A percentile compares a stretch with the other conserved stretches of the same genome.
These are phyloP conservation scores for Ophonus ardosiacus DNA, from an alignment of 2,888 invertebrate species.

Conservation along the genomic window DNA sequence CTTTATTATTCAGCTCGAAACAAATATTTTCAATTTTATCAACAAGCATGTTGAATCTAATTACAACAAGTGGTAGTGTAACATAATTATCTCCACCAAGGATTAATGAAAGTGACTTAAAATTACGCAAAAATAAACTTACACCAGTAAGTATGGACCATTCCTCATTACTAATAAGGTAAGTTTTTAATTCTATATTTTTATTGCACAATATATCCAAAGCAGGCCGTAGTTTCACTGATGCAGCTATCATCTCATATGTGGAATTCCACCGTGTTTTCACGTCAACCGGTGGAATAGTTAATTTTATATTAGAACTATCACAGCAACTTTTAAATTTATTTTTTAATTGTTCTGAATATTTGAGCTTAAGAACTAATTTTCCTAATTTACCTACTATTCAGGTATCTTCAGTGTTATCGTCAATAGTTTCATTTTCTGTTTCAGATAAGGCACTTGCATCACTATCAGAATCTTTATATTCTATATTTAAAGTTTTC, in stretches of 20 bases:
- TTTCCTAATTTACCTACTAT: neutral
- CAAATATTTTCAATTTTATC: constrained; percentile 66
- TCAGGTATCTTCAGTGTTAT: neutral
- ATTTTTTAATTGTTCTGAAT: constrained; percentile 7
- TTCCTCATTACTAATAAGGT: neutral
- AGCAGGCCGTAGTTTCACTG: neutral
- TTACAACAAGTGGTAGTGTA: constrained; percentile 65
- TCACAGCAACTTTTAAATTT: constrained; percentile 3
- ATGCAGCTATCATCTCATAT: neutral
- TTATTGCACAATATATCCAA: neutral
- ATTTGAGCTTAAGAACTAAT: neutral
- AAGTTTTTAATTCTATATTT: neutral
- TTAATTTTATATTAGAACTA: neutral
- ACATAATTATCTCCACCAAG: constrained; percentile 67
- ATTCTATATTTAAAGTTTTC: constrained; percentile 43
- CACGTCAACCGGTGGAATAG: constrained; percentile 11
- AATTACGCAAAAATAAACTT: neutral
- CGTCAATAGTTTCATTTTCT: neutral
- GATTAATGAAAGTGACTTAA: neutral
- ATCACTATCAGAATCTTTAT: neutral
- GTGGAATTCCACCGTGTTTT: constrained; percentile 28
- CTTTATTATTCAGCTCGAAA: constrained; percentile 64
- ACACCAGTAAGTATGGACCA: neutral
- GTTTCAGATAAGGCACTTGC: neutral
- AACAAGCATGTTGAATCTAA: constrained; percentile 66